phyloP scores from a whole-genome alignment of 1,140 invertebrate genomes.

The Onthophagus taurus region DNA sequence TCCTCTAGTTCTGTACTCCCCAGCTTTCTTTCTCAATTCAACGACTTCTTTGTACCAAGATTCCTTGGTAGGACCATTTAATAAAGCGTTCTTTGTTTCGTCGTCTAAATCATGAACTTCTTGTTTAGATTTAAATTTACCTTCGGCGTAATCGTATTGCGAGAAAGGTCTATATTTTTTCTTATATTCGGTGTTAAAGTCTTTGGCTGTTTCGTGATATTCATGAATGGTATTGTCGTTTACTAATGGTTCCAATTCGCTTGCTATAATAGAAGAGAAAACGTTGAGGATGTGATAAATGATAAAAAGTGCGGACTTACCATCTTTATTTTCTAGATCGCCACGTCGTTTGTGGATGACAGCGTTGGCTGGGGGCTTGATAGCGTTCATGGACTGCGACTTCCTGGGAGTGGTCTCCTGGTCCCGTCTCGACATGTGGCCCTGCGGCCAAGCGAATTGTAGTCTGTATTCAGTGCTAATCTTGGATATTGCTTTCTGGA shows the following conservation, averaged over 20 bases:
- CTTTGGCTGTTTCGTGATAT: slow-evolving; percentile 43
- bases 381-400: slow-evolving; percentile 76
- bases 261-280: slow-evolving; percentile 34
- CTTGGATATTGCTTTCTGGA: slow-evolving; percentile 60
- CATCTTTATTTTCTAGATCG: slow-evolving; percentile 36
- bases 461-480: slow-evolving; percentile 79
- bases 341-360: slow-evolving; percentile 56
- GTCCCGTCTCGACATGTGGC: slow-evolving; percentile 41
- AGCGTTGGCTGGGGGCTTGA: slow-evolving; percentile 51
- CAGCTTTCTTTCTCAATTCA: slow-evolving; percentile 81
- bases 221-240: slow-evolving; percentile 51
- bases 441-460: slow-evolving; percentile 80
- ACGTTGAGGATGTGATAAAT: neutral
- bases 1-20: slow-evolving; percentile 84
- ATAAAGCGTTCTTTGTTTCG: neutral
- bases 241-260: slow-evolving; percentile 70
- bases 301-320: too few species aligned
- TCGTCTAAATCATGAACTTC: neutral
- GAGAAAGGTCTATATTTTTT: slow-evolving; percentile 75
- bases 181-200: slow-evolving; percentile 66
- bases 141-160: slow-evolving; percentile 67
- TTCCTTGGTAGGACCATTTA: slow-evolving; percentile 34
- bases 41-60: slow-evolving; percentile 77
- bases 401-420: slow-evolving; percentile 56
- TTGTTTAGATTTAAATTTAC: slow-evolving; percentile 47